These are phyloP conservation scores for Antitype chi DNA, from an alignment of 2,888 invertebrate genomes.

Conservation along the genomic window DNA sequence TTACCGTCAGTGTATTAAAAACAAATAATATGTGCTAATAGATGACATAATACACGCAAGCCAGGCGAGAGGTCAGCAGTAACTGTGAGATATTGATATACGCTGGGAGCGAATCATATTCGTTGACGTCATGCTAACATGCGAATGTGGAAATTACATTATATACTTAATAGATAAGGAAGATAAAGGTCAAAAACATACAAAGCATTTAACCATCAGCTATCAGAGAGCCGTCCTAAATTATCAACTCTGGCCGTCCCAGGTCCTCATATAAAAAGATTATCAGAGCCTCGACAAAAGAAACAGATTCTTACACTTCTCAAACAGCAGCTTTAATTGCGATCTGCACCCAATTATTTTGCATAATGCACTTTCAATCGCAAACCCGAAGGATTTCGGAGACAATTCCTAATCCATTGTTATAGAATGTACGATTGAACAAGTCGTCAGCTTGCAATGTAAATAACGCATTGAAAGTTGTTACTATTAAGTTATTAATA, in stretches of 20 bases:
- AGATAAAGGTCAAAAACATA: constrained; percentile 9
- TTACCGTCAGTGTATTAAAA: constrained; percentile 1
- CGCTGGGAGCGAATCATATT: constrained; percentile 25
- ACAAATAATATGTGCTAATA: constrained; percentile 29
- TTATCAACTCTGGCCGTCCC: no score
- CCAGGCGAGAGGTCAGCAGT: constrained; percentile 35
- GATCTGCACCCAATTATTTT: background rate
- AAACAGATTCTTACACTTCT: background rate
- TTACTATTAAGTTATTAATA: no score
- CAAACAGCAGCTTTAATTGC: background rate
- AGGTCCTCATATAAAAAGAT: background rate
- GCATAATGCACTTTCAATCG: background rate
- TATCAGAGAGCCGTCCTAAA: background rate
- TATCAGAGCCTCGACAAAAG: background rate
- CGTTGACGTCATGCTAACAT: constrained; percentile 36
- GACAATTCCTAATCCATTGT: background rate
- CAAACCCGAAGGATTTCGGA: background rate
- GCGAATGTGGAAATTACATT: constrained; percentile 31
- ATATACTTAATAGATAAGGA: constrained; percentile 1
- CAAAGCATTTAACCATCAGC: background rate
- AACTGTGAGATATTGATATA: constrained; percentile 33
- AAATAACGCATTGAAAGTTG: background rate
- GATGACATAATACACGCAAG: constrained; percentile 23
- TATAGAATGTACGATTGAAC: background rate
- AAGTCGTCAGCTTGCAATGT: background rate